Evolutionary conservation across 2,797 vertebrate species (phyloP).

Genomic region (Prionace glauca): DNA sequence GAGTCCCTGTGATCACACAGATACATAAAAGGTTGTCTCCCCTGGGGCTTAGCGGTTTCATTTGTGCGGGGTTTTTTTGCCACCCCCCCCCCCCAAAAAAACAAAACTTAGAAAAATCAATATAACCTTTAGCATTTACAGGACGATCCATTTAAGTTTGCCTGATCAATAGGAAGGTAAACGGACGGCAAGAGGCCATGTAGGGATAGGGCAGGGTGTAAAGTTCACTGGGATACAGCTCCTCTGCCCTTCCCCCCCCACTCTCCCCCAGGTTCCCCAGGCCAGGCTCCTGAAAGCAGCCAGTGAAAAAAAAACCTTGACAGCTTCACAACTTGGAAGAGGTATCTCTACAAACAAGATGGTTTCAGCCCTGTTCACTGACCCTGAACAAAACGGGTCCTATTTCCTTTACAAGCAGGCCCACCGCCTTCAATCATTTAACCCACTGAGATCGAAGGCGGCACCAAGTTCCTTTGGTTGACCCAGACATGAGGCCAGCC

Average conservation of each 20-base stretch:
- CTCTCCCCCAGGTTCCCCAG: background rate
- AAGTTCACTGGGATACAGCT: conserved; percentile 41
- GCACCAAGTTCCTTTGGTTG: conserved; percentile 39
- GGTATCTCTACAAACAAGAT: conserved; percentile 63
- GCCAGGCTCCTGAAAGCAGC: conserved; percentile 57
- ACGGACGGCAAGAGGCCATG: conserved; percentile 43
- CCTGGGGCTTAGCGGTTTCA: background rate
- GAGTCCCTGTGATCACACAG: background rate
- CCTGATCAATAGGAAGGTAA: background rate
- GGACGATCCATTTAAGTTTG: conserved; percentile 45
- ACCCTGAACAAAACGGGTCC: conserved; percentile 62
- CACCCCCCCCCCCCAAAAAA: too few relatives aligned
- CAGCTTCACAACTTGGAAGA: conserved; percentile 60
- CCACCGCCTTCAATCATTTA: conserved; percentile 57
- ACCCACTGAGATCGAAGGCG: conserved; percentile 52
- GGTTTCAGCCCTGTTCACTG: conserved; percentile 56
- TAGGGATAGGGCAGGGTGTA: conserved; percentile 40
- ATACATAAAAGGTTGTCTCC: background rate
- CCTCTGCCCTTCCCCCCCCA: background rate
- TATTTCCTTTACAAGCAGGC: conserved; percentile 50
- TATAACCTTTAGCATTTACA: conserved; percentile 48
- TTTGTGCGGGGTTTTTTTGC: background rate
- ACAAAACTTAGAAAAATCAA: conserved; percentile 9
- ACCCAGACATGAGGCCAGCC: background rate
- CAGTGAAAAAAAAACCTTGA: conserved; percentile 44